A percentile compares a stretch with the other conserved stretches of the same genome.
phyloP scores from a whole-genome alignment of 1,140 invertebrate genomes.

The Pogonus chalceus region DNA sequence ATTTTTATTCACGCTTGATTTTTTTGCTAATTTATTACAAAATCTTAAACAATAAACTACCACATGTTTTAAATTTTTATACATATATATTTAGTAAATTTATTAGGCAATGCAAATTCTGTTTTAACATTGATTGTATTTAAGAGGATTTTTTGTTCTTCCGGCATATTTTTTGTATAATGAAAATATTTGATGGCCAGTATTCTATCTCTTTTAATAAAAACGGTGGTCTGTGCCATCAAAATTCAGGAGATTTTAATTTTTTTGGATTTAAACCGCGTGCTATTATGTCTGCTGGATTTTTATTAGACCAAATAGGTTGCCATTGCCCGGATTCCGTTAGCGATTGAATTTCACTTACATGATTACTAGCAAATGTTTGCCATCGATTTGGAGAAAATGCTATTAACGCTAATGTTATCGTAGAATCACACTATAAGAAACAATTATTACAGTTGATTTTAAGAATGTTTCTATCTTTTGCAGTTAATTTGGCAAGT shows the following conservation, averaged over 20 bases:
- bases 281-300: too few relatives aligned
- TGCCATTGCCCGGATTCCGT: slow-evolving; percentile 16
- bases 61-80: too few relatives aligned
- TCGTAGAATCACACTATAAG: slow-evolving; percentile 20
- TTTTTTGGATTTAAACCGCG: too few relatives aligned
- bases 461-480: background rate
- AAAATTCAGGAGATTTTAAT: slow-evolving; percentile 2
- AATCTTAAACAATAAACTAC: too few relatives aligned
- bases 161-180: too few relatives aligned
- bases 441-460: slow-evolving; percentile 22
- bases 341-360: too few relatives aligned
- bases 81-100: too few relatives aligned
- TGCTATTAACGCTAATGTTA: slow-evolving; percentile 23
- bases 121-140: background rate
- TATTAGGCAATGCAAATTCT: too few relatives aligned
- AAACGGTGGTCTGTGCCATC: slow-evolving; percentile 16
- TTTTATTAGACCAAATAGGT: slow-evolving; percentile 15
- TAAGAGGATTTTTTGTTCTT: background rate
- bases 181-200: slow-evolving; percentile 13
- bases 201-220: too few relatives aligned
- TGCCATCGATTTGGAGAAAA: too few relatives aligned
- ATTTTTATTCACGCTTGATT: too few relatives aligned
- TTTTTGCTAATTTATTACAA: background rate
- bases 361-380: too few relatives aligned
- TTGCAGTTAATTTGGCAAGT: background rate